phyloP scores from a whole-genome alignment of 2,888 invertebrate species.

The Epistrophe eligans region DNA sequence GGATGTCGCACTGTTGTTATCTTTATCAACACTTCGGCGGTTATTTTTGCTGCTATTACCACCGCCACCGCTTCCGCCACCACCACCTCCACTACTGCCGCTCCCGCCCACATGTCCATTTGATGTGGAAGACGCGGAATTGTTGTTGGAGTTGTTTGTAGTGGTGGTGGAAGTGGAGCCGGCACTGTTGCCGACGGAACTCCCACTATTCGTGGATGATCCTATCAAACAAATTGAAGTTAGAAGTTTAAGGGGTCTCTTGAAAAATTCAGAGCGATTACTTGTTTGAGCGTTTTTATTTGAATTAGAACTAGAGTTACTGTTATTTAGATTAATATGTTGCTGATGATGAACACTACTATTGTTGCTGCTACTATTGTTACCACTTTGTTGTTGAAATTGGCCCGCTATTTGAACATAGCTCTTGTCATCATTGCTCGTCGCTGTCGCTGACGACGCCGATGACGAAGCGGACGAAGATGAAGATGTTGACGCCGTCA shows the following conservation, averaged over 20 bases:
- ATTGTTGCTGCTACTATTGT: constrained; percentile 62
- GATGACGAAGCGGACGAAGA: constrained; percentile 45
- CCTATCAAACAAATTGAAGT: constrained; percentile 72
- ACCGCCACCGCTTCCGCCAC: constrained; percentile 75
- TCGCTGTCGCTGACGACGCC: constrained; percentile 74
- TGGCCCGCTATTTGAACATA: constrained; percentile 79
- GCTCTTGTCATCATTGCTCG: constrained; percentile 78
- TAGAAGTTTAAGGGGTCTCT: constrained; percentile 66
- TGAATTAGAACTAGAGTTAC: constrained; percentile 77
- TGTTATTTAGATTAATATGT: constrained; percentile 77
- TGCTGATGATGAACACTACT: constrained; percentile 76
- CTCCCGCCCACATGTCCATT: constrained; percentile 76
- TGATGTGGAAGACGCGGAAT: constrained; percentile 60
- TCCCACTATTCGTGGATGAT: constrained; percentile 65
- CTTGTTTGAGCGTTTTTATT: constrained; percentile 78
- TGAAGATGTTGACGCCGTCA: constrained; percentile 58
- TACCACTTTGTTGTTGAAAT: constrained; percentile 58
- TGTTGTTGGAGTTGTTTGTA: constrained; percentile 21
- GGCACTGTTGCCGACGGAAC: constrained; percentile 26
- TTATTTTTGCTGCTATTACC: constrained; percentile 80
- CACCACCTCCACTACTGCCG: constrained; percentile 67
- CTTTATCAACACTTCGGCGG: constrained; percentile 83
- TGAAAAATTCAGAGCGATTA: constrained; percentile 70
- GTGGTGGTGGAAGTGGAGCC: neutral
- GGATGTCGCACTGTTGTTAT: constrained; percentile 78